Conservation (phyloP, 1,140 invertebrate species). For the Chironomus striatipennis region DNA sequence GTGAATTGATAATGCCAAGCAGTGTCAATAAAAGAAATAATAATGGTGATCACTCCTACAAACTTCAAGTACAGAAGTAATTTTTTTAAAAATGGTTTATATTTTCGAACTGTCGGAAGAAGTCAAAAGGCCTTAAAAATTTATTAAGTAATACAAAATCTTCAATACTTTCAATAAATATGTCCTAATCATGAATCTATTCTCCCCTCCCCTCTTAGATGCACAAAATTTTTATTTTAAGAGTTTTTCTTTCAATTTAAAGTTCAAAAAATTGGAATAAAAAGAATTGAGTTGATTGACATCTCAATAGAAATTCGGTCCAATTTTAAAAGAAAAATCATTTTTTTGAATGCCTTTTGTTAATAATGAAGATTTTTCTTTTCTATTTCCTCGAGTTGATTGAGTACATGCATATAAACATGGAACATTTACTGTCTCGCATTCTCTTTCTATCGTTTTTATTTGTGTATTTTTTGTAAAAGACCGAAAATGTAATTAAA, state of each 20-base stretch:
- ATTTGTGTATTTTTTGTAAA: no score
- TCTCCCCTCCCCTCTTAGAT: not conserved
- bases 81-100: no score
- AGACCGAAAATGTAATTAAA: no score
- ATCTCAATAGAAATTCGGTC: not conserved
- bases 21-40: not conserved
- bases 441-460: no score
- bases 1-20: not conserved
- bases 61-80: no score
- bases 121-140: no score
- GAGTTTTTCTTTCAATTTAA: not conserved
- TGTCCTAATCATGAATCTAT: no score
- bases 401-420: no score
- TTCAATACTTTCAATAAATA: no score
- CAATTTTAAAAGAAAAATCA: not conserved
- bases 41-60: not conserved
- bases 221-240: not conserved
- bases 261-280: not conserved
- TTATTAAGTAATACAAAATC: no score
- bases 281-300: constrained; percentile 5
- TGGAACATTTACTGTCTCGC: no score
- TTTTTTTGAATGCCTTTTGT: not conserved
- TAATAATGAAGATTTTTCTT: not conserved
- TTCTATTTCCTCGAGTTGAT: not conserved
- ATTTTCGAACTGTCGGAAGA: no score